Percentiles rank a stretch among this genome's conserved stretches.
Evolutionary conservation across 1,140 invertebrate species (phyloP).

Genomic region (Pissodes strobi): DNA sequence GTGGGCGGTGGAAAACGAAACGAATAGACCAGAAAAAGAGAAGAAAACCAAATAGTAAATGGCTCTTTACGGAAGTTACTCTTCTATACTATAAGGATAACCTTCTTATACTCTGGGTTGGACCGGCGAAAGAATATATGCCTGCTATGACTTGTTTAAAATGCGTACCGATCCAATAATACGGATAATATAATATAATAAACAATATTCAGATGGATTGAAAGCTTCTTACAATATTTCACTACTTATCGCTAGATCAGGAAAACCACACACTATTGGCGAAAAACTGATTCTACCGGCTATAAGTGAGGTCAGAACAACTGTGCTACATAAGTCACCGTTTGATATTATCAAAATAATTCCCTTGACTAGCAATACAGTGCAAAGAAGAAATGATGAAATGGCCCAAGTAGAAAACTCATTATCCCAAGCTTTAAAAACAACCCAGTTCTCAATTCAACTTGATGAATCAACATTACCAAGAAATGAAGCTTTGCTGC

Average conservation of each 20-base stretch:
- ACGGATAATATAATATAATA: too few relatives aligned
- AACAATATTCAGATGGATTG: too few relatives aligned
- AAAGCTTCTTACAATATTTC: conserved; percentile 55
- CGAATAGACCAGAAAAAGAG: too few relatives aligned
- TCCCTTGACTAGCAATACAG: conserved; percentile 54
- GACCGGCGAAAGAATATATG: too few relatives aligned
- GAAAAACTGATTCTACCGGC: conserved; percentile 54
- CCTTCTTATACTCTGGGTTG: too few relatives aligned
- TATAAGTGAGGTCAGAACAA: conserved; percentile 37
- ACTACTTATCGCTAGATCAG: conserved; percentile 52
- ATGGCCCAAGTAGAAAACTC: conserved; percentile 53
- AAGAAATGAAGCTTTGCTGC: conserved; percentile 55
- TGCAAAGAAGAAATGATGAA: conserved; percentile 55
- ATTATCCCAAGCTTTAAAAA: conserved; percentile 50
- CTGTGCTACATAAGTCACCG: conserved; percentile 35
- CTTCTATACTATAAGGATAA: too few relatives aligned
- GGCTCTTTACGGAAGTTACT: too few relatives aligned
- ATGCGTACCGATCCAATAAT: too few relatives aligned
- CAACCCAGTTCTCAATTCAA: conserved; percentile 49
- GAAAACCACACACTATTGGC: conserved; percentile 53
- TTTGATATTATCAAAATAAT: conserved; percentile 53
- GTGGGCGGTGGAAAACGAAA: too few relatives aligned
- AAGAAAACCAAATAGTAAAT: too few relatives aligned
- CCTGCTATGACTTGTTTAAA: too few relatives aligned
- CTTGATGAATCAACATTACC: conserved; percentile 53